Evolutionary conservation across 2,113 vertebrate species (phyloP).

Genomic region (Pseudorectes ferrugineus): DNA sequence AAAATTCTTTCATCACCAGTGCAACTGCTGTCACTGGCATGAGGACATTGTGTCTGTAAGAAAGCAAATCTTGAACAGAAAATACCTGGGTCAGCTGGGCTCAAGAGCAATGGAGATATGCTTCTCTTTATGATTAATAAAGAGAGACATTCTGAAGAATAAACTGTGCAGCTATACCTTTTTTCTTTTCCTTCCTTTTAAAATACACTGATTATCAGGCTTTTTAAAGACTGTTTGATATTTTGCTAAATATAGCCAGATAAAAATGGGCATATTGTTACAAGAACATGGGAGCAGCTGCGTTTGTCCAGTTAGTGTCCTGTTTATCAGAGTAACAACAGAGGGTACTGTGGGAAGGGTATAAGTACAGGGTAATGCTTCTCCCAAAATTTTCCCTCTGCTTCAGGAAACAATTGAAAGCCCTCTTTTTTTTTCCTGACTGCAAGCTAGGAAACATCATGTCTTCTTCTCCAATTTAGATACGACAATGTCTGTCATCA

Average conservation of each 20-base stretch:
- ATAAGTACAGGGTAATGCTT: neutral
- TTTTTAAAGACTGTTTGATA: neutral
- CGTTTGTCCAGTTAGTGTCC: neutral
- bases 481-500: neutral
- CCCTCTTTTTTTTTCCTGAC: neutral
- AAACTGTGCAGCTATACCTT: neutral
- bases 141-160: neutral
- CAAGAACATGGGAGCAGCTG: neutral
- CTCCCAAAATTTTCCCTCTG: neutral
- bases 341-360: neutral
- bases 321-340: neutral
- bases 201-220: neutral
- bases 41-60: neutral
- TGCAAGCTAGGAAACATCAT: neutral
- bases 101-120: neutral
- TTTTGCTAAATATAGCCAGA: neutral
- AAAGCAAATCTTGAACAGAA: neutral
- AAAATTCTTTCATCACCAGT: neutral
- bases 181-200: fast-evolving
- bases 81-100: neutral
- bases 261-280: neutral
- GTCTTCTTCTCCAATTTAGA: neutral
- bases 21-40: neutral
- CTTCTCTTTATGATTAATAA: neutral
- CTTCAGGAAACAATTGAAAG: neutral